Evolutionary conservation across 1,140 invertebrate genomes (phyloP), one percentile per base, ranked within the genome.

Genomic region (Campodea augens): DNA sequence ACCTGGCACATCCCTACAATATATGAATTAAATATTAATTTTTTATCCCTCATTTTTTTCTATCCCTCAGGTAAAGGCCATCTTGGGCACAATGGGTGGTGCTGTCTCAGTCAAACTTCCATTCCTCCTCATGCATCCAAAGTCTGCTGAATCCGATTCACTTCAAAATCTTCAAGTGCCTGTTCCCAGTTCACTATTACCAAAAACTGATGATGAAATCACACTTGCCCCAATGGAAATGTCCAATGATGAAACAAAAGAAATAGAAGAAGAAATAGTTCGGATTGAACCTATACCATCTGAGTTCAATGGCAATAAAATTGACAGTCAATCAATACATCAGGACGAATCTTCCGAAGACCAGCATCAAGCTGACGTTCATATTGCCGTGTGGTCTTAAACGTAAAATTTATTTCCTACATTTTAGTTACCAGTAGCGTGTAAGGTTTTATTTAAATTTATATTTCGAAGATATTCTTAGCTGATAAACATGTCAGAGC

Each of bases 71-170:
- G 61, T 86, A 0, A 85, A 85, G 62, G 61, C 84, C 0, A 62
- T 78, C 3, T 66, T 83, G 1, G 80, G 79, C 32, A 70, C 77
- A 2, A 83, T 87, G 69, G 80, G 81, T 1, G 79, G 80, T 1
- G 76, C 81, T 41, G 60, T 88, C 10, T 77, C 77, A 2, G 61
- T 85, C 0, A 86, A 86, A 59, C 57, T 88, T 22, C 83, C 83
- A 0, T 88, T 88, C 57, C 75, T 72, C 1, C 60, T 87, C 3
- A 74, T 73, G 67, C 71, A 74, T 52, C 27, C 27, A 15, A 10
- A 32, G 7, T 15, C 27, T 32, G 27, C n/a, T n/a, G n/a, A n/a
- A n/a, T n/a, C n/a, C n/a, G n/a, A n/a, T n/a, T n/a, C n/a, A n/a
- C n/a, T n/a, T n/a, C n/a, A 32, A 15, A 15, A 32, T 32, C 7